These are phyloP conservation scores for Zaprionus gabonicus DNA, from an alignment of 1,140 invertebrate species.

Conservation along the genomic window DNA sequence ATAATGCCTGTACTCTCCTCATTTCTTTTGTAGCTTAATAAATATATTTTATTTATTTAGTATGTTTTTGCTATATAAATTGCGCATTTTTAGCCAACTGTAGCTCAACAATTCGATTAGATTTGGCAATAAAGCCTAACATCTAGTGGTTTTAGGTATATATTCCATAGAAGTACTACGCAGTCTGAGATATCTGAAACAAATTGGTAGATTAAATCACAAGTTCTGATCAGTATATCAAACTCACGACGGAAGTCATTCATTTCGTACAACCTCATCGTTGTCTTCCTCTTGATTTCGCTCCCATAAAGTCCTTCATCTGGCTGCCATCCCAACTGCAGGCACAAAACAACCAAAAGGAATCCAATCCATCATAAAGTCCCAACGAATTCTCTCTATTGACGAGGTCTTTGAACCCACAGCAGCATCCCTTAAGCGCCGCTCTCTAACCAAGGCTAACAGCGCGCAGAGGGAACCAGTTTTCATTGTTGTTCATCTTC, in stretches of 20 bases:
- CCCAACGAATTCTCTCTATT: not conserved
- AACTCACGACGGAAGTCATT: not conserved
- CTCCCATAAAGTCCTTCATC: not conserved
- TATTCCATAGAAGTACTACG: no score
- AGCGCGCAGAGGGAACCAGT: conserved; percentile 54
- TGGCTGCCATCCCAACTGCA: not conserved
- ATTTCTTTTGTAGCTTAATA: no score
- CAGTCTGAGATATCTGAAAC: no score
- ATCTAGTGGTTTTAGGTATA: no score
- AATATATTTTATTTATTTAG: no score
- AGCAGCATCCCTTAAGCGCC: conserved; percentile 59
- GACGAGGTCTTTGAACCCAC: conserved; percentile 61
- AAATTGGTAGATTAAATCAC: no score
- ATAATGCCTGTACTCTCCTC: no score
- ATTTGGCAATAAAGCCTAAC: no score
- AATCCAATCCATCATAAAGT: not conserved
- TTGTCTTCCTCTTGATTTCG: not conserved
- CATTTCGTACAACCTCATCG: not conserved
- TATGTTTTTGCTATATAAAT: no score
- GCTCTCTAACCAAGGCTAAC: conserved; percentile 52
- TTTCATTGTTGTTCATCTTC: conserved; percentile 10
- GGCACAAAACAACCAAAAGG: not conserved
- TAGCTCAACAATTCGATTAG: no score
- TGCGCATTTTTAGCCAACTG: no score
- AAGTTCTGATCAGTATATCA: no score